Conservation (phyloP, 2,888 invertebrate genomes). For the Thymelicus acteon region DNA sequence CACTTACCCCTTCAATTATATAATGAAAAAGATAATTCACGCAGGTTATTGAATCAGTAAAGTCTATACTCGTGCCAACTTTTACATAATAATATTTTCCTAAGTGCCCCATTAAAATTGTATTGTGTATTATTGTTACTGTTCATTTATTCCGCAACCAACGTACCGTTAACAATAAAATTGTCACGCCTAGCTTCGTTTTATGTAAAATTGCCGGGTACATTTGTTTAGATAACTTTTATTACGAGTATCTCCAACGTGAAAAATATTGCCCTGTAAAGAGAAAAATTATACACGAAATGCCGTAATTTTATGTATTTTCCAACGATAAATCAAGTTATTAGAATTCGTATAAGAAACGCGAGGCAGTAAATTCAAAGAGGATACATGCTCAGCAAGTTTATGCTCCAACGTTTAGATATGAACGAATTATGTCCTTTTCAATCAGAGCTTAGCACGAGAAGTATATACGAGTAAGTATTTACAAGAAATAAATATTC, state of each 20-base stretch:
- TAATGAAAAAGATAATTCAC: no score
- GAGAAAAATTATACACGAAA: conserved; percentile 1
- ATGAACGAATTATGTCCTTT: conserved; percentile 3
- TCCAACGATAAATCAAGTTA: conserved; percentile 12
- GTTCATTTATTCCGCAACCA: not conserved
- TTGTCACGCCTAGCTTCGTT: not conserved
- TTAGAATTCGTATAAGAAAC: conserved; percentile 12
- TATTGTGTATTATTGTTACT: not conserved
- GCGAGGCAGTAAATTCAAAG: conserved; percentile 12
- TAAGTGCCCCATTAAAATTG: not conserved
- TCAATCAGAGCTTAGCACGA: not conserved
- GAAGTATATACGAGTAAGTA: not conserved
- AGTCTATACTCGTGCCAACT: not conserved
- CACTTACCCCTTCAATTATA: no score
- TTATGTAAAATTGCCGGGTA: not conserved
- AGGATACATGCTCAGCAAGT: not conserved
- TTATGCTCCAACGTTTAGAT: not conserved
- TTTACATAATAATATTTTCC: not conserved
- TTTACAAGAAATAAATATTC: not conserved
- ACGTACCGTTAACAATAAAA: not conserved
- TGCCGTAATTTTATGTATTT: conserved; percentile 3
- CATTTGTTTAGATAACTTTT: not conserved
- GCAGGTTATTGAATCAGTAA: no score
- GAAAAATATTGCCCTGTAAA: conserved; percentile 11
- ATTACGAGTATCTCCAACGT: conserved; percentile 2